A percentile compares a stretch with the other conserved stretches of the same genome.
Conservation (phyloP, 2,888 invertebrate species). For the Torymus auratus region DNA sequence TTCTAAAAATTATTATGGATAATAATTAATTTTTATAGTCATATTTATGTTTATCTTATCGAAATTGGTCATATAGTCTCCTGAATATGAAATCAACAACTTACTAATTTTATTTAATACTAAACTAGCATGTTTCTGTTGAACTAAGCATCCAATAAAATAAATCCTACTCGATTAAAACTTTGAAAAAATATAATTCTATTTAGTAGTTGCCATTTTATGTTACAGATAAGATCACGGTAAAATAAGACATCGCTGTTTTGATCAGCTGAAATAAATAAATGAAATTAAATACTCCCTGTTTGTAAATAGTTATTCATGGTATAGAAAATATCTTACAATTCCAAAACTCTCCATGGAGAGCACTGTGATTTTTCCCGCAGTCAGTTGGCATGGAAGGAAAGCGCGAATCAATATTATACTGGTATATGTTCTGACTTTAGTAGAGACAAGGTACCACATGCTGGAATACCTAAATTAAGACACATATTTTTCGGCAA, state of each 20-base stretch:
- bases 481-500: background rate
- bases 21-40: too few relatives aligned
- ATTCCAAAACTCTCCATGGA: conserved; percentile 22
- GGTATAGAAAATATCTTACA: background rate
- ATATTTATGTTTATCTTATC: too few relatives aligned
- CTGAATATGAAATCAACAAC: too few relatives aligned
- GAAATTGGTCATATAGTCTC: too few relatives aligned
- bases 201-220: background rate
- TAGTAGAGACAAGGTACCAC: conserved; percentile 10
- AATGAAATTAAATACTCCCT: background rate
- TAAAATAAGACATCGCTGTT: conserved; percentile 25
- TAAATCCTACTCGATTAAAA: too few relatives aligned
- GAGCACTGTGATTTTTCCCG: background rate
- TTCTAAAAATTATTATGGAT: too few relatives aligned
- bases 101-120: too few relatives aligned
- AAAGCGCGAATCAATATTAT: conserved; percentile 13
- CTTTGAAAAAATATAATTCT: too few relatives aligned
- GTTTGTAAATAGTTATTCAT: background rate
- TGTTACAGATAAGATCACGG: conserved; percentile 19
- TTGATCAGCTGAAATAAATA: conserved; percentile 7
- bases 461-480: conserved; percentile 1
- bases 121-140: too few relatives aligned
- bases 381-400: background rate
- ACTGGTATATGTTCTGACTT: background rate
- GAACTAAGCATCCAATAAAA: too few relatives aligned